These are phyloP conservation scores for Lepidurus packardi DNA, from an alignment of 1,140 invertebrate genomes.

Conservation along the genomic window DNA sequence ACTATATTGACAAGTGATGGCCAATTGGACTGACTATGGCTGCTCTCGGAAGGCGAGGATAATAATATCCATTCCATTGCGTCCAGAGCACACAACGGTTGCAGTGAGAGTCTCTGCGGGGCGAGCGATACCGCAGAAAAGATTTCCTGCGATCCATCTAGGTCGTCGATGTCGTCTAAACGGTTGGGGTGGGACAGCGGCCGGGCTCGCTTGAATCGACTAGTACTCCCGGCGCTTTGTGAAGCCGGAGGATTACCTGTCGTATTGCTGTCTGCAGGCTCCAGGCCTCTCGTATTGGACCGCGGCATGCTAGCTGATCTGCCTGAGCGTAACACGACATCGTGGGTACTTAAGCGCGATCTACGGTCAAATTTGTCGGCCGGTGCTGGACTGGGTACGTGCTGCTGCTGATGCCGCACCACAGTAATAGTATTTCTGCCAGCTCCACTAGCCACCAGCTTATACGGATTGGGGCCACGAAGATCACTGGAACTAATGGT, in stretches of 20 bases:
- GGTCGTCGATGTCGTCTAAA: neutral
- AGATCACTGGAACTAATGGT: neutral
- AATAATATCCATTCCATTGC: slow-evolving; percentile 18
- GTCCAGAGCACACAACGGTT: neutral
- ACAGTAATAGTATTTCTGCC: slow-evolving; percentile 24
- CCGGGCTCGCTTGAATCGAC: neutral
- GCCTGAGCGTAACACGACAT: neutral
- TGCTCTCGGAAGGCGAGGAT: neutral
- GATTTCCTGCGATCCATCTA: neutral
- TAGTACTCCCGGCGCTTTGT: neutral
- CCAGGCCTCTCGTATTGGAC: neutral
- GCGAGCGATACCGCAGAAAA: neutral
- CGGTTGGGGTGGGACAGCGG: neutral
- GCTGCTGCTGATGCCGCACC: neutral
- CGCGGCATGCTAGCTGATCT: slow-evolving; percentile 29
- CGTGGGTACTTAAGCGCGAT: neutral
- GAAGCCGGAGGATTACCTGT: neutral
- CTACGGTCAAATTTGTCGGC: slow-evolving; percentile 27
- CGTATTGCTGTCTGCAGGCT: neutral
- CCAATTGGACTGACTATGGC: slow-evolving; percentile 46
- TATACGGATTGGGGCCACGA: slow-evolving; percentile 25
- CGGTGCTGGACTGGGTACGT: slow-evolving; percentile 32
- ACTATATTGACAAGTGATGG: slow-evolving; percentile 30
- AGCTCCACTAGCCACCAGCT: neutral
- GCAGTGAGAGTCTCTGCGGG: neutral